A percentile compares a stretch with the other conserved stretches of the same genome.
These are phyloP conservation scores for Thamnophis elegans DNA, from an alignment of 2,797 vertebrate species.

Conservation along the genomic window DNA sequence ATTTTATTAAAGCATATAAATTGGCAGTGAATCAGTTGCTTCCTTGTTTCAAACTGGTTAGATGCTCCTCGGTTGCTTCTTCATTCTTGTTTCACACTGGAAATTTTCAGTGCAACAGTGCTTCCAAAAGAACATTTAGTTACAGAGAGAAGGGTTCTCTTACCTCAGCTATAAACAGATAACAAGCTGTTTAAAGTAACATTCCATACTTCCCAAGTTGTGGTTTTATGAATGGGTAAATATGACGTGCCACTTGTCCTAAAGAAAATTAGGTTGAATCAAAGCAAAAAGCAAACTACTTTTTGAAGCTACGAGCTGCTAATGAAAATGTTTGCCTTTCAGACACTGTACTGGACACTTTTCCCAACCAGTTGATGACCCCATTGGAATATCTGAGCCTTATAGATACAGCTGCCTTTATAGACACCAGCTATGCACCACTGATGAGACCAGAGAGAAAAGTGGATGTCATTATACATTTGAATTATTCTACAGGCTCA, in stretches of 20 bases:
- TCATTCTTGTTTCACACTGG: background rate
- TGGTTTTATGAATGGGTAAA: background rate
- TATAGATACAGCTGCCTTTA: slow-evolving; percentile 77
- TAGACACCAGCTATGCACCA: slow-evolving; percentile 79
- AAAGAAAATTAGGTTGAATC: background rate
- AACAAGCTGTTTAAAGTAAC: background rate
- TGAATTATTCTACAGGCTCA: slow-evolving; percentile 73
- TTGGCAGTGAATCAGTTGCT: background rate
- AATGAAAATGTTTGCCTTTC: slow-evolving; percentile 55
- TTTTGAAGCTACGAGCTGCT: slow-evolving; percentile 19
- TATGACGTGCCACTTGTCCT: background rate
- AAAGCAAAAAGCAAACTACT: background rate
- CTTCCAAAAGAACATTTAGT: background rate
- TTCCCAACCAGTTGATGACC: slow-evolving; percentile 80
- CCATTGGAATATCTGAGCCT: slow-evolving; percentile 70
- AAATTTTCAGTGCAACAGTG: background rate
- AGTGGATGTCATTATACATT: slow-evolving; percentile 79
- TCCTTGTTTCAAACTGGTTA: background rate
- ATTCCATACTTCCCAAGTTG: background rate
- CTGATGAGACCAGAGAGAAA: slow-evolving; percentile 76
- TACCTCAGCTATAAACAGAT: background rate
- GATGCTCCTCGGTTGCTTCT: background rate
- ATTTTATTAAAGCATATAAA: background rate
- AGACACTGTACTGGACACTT: slow-evolving; percentile 78
- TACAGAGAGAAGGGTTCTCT: background rate